Conservation (phyloP, 2,797 vertebrate species). For the Sebastes taczanowskii region DNA sequence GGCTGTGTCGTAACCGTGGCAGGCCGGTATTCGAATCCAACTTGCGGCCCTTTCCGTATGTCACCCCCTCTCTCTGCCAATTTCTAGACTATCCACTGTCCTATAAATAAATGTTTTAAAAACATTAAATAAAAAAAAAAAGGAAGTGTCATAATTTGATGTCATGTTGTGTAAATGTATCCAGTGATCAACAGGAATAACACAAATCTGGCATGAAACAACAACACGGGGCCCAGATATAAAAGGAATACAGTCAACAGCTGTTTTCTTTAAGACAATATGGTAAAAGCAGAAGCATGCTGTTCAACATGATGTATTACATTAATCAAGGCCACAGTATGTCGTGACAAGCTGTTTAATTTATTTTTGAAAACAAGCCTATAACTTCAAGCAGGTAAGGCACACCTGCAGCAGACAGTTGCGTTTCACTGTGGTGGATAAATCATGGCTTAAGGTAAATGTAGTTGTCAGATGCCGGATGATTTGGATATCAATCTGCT, state of each 20-base stretch:
- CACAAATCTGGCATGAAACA: neutral
- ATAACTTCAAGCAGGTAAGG: neutral
- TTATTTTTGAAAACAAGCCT: neutral
- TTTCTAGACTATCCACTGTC: no score
- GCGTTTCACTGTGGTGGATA: neutral
- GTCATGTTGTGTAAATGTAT: neutral
- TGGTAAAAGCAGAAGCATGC: constrained; percentile 7
- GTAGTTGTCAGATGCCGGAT: neutral
- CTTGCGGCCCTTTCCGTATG: no score
- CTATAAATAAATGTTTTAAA: no score
- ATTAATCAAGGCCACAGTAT: constrained; percentile 15
- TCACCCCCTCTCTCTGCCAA: no score
- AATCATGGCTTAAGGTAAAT: neutral
- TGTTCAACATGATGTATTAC: constrained; percentile 28
- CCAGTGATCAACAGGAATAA: neutral
- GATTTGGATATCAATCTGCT: neutral
- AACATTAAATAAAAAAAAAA: no score
- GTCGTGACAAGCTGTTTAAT: constrained; percentile 23
- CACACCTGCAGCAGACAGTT: neutral
- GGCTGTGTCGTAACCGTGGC: no score
- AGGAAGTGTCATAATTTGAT: neutral
- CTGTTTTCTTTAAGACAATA: constrained; percentile 30
- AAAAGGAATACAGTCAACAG: constrained; percentile 2
- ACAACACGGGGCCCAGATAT: neutral
- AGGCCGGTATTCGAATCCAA: no score